These are phyloP conservation scores for Balanococcus diminutus DNA, from an alignment of 2,888 invertebrate species.

Conservation along the genomic window DNA sequence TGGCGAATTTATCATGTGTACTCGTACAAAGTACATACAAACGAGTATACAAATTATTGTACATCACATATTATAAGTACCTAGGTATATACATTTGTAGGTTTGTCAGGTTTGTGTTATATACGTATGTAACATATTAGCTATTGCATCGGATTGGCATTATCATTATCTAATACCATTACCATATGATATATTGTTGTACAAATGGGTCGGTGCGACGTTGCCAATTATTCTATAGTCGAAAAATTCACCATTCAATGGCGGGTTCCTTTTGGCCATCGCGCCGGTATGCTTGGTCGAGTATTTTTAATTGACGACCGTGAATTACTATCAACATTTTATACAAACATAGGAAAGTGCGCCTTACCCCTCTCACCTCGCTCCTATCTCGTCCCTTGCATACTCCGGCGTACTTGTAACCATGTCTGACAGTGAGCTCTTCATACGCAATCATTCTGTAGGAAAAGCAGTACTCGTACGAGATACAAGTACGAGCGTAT, in stretches of 20 bases:
- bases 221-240: not conserved
- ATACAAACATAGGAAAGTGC: not conserved
- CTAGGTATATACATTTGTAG: too few relatives aligned
- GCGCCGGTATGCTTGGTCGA: not conserved
- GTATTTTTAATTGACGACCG: constrained; percentile 27
- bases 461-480: not conserved
- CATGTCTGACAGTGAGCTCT: not conserved
- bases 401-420: not conserved
- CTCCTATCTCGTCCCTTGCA: not conserved
- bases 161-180: constrained; percentile 1
- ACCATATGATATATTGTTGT: too few relatives aligned
- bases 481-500: not conserved
- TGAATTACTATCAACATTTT: constrained; percentile 11
- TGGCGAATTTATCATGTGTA: too few relatives aligned
- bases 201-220: not conserved
- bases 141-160: not conserved
- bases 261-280: not conserved
- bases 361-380: not conserved
- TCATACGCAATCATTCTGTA: not conserved
- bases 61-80: too few relatives aligned
- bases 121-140: not conserved
- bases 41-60: too few relatives aligned
- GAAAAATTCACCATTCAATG: not conserved
- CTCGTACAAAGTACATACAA: too few relatives aligned
- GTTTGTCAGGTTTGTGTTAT: too few relatives aligned